phyloP scores from a whole-genome alignment of 2,797 vertebrate genomes.

The Dermochelys coriacea region DNA sequence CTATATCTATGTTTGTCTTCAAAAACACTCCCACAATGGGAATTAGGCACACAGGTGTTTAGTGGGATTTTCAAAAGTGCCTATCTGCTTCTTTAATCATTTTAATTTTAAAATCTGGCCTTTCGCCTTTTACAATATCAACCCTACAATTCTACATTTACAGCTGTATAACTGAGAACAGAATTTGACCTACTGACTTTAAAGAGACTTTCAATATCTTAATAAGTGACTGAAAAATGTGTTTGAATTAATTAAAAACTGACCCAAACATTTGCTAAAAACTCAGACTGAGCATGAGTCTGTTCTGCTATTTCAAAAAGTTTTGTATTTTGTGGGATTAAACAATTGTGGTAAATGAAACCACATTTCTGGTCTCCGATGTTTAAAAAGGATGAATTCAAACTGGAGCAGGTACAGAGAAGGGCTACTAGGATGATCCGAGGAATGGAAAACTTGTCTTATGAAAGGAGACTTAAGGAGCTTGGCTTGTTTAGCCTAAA shows the following conservation, averaged over 20 bases:
- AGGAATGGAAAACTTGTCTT: too few species aligned
- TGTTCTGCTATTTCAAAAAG: neutral
- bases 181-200: rapidly evolving
- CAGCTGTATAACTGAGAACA: neutral
- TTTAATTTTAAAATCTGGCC: rapidly evolving
- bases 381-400: too few species aligned
- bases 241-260: neutral
- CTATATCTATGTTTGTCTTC: neutral
- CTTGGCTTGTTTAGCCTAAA: too few species aligned
- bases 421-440: too few species aligned
- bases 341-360: neutral
- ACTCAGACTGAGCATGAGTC: neutral
- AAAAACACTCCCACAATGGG: neutral
- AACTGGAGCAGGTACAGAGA: too few species aligned
- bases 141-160: rapidly evolving
- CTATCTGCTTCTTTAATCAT: neutral
- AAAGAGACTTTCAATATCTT: neutral
- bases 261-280: neutral
- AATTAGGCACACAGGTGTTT: rapidly evolving
- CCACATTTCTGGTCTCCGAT: too few species aligned
- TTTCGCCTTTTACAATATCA: neutral
- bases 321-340: neutral
- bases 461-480: too few species aligned
- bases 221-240: neutral
- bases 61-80: neutral